phyloP scores from a whole-genome alignment of 2,113 vertebrate species.

The Eudyptes chrysolophus region DNA sequence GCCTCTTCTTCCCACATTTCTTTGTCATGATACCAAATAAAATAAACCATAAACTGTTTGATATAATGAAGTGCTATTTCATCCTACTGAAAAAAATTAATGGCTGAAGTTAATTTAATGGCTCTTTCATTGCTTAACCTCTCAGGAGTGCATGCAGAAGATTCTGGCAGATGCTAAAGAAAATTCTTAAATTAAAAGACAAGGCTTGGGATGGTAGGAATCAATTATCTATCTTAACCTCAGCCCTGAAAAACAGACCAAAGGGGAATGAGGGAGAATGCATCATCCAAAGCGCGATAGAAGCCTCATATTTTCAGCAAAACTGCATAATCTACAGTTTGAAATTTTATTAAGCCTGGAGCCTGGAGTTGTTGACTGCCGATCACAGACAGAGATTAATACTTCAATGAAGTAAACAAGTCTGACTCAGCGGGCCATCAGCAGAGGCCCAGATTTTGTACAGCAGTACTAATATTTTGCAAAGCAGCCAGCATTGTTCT shows the following conservation, averaged over 20 bases:
- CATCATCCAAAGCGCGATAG: not conserved
- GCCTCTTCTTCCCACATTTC: not conserved
- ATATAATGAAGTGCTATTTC: not conserved
- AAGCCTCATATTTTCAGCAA: not conserved
- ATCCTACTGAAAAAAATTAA: not conserved
- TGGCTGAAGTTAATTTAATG: not conserved
- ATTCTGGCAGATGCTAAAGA: slow-evolving; percentile 3
- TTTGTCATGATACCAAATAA: not conserved
- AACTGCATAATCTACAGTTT: slow-evolving; percentile 1
- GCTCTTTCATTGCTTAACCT: not conserved
- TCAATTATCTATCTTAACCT: slow-evolving; percentile 19
- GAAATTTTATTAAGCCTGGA: slow-evolving; percentile 10
- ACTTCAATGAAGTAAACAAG: slow-evolving; percentile 26
- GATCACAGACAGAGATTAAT: slow-evolving; percentile 1
- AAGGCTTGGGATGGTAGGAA: not conserved
- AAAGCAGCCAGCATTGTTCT: slow-evolving; percentile 37
- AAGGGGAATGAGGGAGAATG: not conserved
- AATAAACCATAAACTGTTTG: not conserved
- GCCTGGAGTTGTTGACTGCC: not conserved
- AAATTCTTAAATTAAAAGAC: slow-evolving; percentile 31
- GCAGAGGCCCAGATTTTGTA: not conserved
- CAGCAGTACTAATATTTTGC: not conserved
- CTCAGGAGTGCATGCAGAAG: not conserved
- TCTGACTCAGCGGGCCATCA: not conserved
- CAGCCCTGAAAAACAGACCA: not conserved